Conservation (phyloP, 2,113 vertebrate genomes). For the Engystomops pustulosus region DNA sequence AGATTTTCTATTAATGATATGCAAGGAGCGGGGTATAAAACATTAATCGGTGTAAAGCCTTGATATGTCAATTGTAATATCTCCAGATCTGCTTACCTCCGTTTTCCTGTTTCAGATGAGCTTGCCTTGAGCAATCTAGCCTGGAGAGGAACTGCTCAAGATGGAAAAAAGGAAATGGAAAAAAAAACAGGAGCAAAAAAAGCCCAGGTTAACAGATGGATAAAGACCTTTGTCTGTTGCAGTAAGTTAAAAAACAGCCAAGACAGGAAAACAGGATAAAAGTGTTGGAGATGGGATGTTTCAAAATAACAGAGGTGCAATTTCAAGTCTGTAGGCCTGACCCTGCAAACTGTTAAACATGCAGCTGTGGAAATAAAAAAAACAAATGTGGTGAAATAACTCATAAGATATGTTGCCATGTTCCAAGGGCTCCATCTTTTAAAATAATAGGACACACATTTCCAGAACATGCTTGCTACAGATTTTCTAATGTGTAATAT, state of each 20-base stretch:
- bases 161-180: conserved; percentile 8
- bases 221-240: conserved; percentile 85
- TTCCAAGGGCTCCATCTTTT: too few species aligned
- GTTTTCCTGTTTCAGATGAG: conserved; percentile 90
- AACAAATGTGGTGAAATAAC: not conserved
- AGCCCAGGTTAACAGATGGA: conserved; percentile 91
- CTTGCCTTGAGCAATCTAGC: conserved; percentile 95
- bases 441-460: too few species aligned
- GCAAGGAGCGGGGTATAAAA: conserved; percentile 95
- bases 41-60: conserved; percentile 88
- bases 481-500: not conserved
- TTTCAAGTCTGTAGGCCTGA: conserved; percentile 75
- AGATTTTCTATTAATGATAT: conserved; percentile 95
- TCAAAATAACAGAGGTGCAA: conserved; percentile 77
- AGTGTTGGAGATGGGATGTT: conserved; percentile 82
- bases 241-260: conserved; percentile 81
- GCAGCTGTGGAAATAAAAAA: conserved; percentile 18
- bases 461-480: not conserved
- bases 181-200: conserved; percentile 62
- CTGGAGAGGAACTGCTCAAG: conserved; percentile 83
- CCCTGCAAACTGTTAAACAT: conserved; percentile 67
- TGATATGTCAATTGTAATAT: conserved; percentile 98
- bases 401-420: not conserved
- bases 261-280: conserved; percentile 79
- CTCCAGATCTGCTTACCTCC: conserved; percentile 88